Evolutionary conservation across 2,888 invertebrate species (phyloP).

Genomic region (Lycaena phlaeas): DNA sequence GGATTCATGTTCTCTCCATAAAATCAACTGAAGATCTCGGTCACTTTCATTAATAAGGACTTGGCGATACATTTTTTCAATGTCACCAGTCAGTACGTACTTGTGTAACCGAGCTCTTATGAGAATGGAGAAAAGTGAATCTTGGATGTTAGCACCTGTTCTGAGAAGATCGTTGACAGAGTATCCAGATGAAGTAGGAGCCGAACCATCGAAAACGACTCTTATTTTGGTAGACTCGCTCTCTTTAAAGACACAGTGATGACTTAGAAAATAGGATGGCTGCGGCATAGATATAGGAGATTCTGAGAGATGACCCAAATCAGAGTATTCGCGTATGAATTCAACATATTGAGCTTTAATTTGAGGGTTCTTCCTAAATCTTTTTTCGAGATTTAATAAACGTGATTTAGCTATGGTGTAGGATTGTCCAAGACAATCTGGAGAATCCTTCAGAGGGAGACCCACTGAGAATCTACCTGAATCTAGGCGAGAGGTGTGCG

Average conservation of each 20-base stretch:
- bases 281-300: too few species aligned
- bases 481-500: too few species aligned
- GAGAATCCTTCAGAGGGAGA: too few species aligned
- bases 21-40: conserved; percentile 29
- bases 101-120: conserved; percentile 25
- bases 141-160: conserved; percentile 27
- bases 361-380: too few species aligned
- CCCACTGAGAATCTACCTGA: too few species aligned
- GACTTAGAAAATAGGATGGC: conserved; percentile 29
- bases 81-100: conserved; percentile 30
- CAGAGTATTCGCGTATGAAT: too few species aligned
- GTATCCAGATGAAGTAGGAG: conserved; percentile 19
- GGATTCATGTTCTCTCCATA: conserved; percentile 26
- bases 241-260: conserved; percentile 32
- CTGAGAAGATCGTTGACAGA: conserved; percentile 31
- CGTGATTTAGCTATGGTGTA: too few species aligned
- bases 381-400: too few species aligned
- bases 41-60: conserved; percentile 10
- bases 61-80: conserved; percentile 27
- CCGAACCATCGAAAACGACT: conserved; percentile 32
- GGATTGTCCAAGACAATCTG: too few species aligned
- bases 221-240: conserved; percentile 29
- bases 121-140: conserved; percentile 28
- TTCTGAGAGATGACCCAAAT: too few species aligned
- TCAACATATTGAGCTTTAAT: too few species aligned